Percentiles rank a stretch among this genome's conserved stretches.
Evolutionary conservation across 2,113 vertebrate genomes (phyloP).

Genomic region (Channa argus): DNA sequence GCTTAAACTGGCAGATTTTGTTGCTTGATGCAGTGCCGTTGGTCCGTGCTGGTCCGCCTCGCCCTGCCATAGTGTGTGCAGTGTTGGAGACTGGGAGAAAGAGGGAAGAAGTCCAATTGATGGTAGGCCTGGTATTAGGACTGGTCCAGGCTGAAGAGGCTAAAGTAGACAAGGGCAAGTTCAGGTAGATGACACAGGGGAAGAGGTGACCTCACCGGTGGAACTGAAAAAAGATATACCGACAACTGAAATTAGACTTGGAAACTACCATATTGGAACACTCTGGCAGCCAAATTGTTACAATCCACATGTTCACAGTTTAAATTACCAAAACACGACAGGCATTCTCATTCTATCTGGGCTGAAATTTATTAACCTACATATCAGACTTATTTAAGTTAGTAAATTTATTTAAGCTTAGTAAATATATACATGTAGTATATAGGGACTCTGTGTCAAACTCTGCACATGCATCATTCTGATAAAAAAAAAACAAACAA

Average conservation of each 20-base stretch:
- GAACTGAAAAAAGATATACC: constrained; percentile 54
- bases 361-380: no score
- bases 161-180: not conserved
- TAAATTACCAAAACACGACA: no score
- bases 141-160: constrained; percentile 30
- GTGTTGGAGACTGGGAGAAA: constrained; percentile 33
- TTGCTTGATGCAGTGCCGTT: constrained; percentile 93
- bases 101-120: constrained; percentile 17
- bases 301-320: no score
- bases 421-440: no score
- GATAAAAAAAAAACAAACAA: no score
- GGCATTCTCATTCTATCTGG: no score
- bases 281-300: no score
- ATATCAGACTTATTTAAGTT: no score
- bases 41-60: constrained; percentile 93
- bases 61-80: constrained; percentile 88
- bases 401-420: no score
- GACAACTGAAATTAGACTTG: not conserved
- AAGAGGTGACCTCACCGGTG: constrained; percentile 68
- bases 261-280: constrained; percentile 2
- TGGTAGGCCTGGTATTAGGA: constrained; percentile 2
- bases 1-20: constrained; percentile 99
- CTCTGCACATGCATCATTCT: no score
- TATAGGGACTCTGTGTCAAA: no score
- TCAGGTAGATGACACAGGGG: constrained; percentile 49